Conservation (phyloP, 2,888 invertebrate genomes). For the Drosophila stalkeri region DNA sequence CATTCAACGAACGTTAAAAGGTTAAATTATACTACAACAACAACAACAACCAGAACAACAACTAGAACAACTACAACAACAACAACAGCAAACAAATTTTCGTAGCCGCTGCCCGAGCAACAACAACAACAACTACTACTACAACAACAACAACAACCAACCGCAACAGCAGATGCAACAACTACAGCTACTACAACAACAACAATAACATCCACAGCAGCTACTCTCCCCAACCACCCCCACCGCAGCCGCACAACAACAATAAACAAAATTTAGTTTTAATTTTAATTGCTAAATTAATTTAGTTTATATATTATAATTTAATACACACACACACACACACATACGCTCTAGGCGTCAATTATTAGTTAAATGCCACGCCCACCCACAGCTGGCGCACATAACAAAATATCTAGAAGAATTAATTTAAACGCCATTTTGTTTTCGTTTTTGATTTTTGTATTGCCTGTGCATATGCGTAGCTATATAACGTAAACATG, state of each 20-base stretch:
- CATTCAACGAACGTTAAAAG: slow-evolving; percentile 41
- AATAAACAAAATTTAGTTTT: slow-evolving; percentile 44
- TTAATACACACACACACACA: slow-evolving; percentile 32
- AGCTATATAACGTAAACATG: slow-evolving; percentile 43
- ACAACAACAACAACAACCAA: slow-evolving; percentile 19
- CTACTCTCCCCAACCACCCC: slow-evolving; percentile 17
- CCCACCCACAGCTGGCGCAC: slow-evolving; percentile 24
- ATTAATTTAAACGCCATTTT: slow-evolving; percentile 15
- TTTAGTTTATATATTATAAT: slow-evolving; percentile 46
- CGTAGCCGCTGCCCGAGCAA: slow-evolving; percentile 72
- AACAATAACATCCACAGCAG: slow-evolving; percentile 18
- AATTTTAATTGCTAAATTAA: slow-evolving; percentile 57
- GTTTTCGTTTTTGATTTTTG: slow-evolving; percentile 8
- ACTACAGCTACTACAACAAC: slow-evolving; percentile 6
- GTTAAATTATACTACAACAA: slow-evolving; percentile 38
- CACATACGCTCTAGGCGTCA: slow-evolving; percentile 36
- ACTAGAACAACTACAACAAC: slow-evolving; percentile 32
- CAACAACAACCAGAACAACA: slow-evolving; percentile 40
- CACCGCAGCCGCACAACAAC: slow-evolving; percentile 36
- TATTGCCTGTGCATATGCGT: slow-evolving; percentile 54
- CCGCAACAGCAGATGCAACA: slow-evolving; percentile 24
- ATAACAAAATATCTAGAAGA: slow-evolving; percentile 24
- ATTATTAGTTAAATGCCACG: slow-evolving; percentile 72
- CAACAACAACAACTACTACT: slow-evolving; percentile 36
- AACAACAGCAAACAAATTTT: slow-evolving; percentile 56